Base-by-base conservation (phyloP, 2,888 invertebrate species). In the Apodemia duryi region DNA sequence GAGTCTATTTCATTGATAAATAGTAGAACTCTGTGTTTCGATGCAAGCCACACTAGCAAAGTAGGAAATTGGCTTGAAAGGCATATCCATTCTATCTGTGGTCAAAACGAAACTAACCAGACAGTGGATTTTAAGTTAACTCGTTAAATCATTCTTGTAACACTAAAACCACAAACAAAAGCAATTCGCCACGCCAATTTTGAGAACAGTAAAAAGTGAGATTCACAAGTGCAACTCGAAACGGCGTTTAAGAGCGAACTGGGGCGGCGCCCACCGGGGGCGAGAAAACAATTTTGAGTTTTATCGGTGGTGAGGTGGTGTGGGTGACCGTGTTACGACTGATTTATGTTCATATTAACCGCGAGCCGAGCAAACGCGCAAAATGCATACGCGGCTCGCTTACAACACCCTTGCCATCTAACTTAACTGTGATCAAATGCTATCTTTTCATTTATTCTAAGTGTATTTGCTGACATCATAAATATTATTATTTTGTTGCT, bases 211-310 rank as follows among this genome's bases (percentile, higher is more conserved):
- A 91, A 91, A 90, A 91, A 89, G 90, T 90, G 83, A 89, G 88
- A 89, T 91, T 91, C 90, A 86, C 91, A 91, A 91, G 88, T 91
- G 90, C 90, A 89, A 91, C 87, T 90, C 88, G 91, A 89, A 88
- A 83, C 88, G 88, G 88, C 90, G 91, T 91, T 91, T 91, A 91
- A 88, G 89, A 90, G 91, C 88, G 87, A 90, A 88, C 84, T 82
- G 85, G 89, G 88, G 88, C 86, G 88, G 87, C 87, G 86, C 88
- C 87, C 87, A 85, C 88, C 88, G 85, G 89, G 87, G 88, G 85
- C 88, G 89, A 86, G 88, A 88, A 89, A 91, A 91, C 91, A 91
- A 91, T 91, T 91, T 91, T 82, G 85, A 87, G 82, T 91, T 91
- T 91, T 91, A 91, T 91, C 88, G 91, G 81, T 75, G 77, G 75